Evolutionary conservation across 2,797 vertebrate species (phyloP), one percentile per base, ranked within the genome.

Genomic region (Parotocinclus haroldoi): DNA sequence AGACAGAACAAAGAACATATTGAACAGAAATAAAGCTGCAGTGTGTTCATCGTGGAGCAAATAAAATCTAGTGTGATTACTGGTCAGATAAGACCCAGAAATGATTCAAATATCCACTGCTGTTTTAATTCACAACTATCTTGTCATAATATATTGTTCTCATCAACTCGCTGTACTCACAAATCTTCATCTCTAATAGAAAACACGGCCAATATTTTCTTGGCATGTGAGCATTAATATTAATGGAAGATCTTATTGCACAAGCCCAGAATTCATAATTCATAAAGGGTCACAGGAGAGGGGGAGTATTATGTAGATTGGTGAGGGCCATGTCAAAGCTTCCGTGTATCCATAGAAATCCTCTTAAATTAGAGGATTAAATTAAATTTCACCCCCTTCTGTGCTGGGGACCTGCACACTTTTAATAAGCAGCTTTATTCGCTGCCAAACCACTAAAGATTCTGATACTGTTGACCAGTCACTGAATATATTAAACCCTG

Each of bases 191-290:
- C 58, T 42, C 36, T 58, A 11, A 11, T 13, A 66, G 81, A 74
- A 66, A 79, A 78, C 70, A 71, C 69, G 69, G 54, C 65, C 61
- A 9, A 9, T 19, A 16, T 56, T 74, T 65, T 58, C 38, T 56
- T 46, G 64, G 49, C 49, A 73, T 42, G 8, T 68, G 63, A 48
- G 40, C 46, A 69, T 72, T 77, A 51, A 82, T 83, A 86, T 85
- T 83, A 82, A 87, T 86, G 84, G 76, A 77, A 72, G 76, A 81
- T 80, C 74, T 81, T 88, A 89, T 89, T 90, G 86, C 87, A 90
- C 85, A 70, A 85, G 83, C 88, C 87, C 86, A 84, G 83, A 81
- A 88, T 86, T 83, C 78, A 87, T 86, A 87, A 89, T 86, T 86
- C 82, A 87, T 87, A 81, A 54, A 5, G 55, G 48, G 54, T 59